Percentiles rank a stretch among this genome's conserved stretches.
These are phyloP conservation scores for Lasaia peninsularis DNA, from an alignment of 1,140 invertebrate genomes.

Conservation along the genomic window DNA sequence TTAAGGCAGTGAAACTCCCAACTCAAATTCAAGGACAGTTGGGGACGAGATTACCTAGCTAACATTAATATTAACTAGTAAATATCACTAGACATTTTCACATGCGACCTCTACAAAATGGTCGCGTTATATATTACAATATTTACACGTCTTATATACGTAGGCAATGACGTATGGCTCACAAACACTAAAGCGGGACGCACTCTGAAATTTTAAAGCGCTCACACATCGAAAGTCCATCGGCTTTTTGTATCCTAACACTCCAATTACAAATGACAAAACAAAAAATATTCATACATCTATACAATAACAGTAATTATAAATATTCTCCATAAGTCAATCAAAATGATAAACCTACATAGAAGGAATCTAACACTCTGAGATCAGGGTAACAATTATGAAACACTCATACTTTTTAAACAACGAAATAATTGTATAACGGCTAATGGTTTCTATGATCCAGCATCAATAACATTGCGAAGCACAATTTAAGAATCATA, in stretches of 20 bases:
- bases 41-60: conserved; percentile 76
- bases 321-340: conserved; percentile 59
- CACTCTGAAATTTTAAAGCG: conserved; percentile 49
- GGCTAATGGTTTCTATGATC: conserved; percentile 5
- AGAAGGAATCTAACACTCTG: conserved; percentile 68
- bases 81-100: conserved; percentile 74
- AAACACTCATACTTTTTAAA: conserved; percentile 45
- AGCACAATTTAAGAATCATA: conserved; percentile 17
- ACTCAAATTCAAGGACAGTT: conserved; percentile 72
- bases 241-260: conserved; percentile 66
- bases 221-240: conserved; percentile 73
- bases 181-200: conserved; percentile 60
- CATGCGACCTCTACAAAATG: conserved; percentile 65
- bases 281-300: conserved; percentile 55
- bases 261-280: conserved; percentile 61
- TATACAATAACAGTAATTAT: conserved; percentile 68
- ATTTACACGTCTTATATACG: conserved; percentile 72
- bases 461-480: background rate
- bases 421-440: conserved; percentile 43
- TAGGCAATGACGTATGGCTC: conserved; percentile 49
- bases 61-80: conserved; percentile 73
- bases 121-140: conserved; percentile 72
- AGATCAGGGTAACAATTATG: conserved; percentile 54
- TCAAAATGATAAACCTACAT: conserved; percentile 68
- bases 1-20: conserved; percentile 77